phyloP scores from a whole-genome alignment of 2,113 vertebrate genomes.

The Glaucomys volans region DNA sequence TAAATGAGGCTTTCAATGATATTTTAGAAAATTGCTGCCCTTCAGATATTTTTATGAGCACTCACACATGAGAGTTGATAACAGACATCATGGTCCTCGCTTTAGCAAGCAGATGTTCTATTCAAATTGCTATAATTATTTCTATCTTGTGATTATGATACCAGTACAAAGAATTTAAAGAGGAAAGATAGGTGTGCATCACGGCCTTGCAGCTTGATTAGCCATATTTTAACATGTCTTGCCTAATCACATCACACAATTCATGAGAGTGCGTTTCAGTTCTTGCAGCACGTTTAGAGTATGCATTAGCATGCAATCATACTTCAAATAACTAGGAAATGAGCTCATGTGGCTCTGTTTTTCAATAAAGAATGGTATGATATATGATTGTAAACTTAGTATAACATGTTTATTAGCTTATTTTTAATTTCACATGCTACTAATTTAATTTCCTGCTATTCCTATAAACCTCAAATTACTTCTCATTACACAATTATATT shows the following conservation, averaged over 20 bases:
- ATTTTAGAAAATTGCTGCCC: conserved; percentile 44
- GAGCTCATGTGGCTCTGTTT: neutral
- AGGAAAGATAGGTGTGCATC: neutral
- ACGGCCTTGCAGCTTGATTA: conserved; percentile 12
- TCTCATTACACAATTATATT: conserved; percentile 48
- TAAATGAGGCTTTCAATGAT: conserved; percentile 9
- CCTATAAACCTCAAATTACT: conserved; percentile 53
- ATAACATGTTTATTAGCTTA: conserved; percentile 55
- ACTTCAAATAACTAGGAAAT: neutral
- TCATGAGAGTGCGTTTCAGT: neutral
- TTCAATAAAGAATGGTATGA: neutral
- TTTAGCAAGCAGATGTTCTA: conserved; percentile 44
- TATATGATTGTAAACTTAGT: conserved; percentile 28
- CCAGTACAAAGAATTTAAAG: conserved; percentile 28
- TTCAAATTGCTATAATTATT: conserved; percentile 51
- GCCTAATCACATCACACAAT: neutral
- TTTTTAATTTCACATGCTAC: conserved; percentile 72
- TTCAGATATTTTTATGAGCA: conserved; percentile 54
- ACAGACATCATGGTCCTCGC: conserved; percentile 10
- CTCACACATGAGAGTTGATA: conserved; percentile 4
- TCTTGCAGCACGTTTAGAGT: neutral
- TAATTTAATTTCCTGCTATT: conserved; percentile 60
- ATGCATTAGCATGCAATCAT: neutral
- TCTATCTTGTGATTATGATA: conserved; percentile 35
- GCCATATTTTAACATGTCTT: neutral